Evolutionary conservation across 2,797 vertebrate species (phyloP).

Genomic region (Coreius guichenoti): DNA sequence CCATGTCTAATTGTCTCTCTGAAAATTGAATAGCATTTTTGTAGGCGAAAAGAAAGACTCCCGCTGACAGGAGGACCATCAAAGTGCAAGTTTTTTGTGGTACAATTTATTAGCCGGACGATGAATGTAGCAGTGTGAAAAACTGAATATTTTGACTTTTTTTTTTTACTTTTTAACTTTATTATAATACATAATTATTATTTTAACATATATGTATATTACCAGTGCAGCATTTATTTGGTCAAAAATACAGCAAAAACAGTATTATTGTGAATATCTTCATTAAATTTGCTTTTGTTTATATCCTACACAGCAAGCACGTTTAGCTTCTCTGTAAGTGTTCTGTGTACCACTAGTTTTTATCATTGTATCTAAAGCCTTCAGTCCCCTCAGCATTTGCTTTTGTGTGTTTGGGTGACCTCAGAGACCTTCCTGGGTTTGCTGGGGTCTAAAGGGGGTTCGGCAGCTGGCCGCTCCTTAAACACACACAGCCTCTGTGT

Average conservation of each 20-base stretch:
- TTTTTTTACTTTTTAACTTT: background rate
- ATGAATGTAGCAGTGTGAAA: constrained; percentile 37
- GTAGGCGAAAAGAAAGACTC: constrained; percentile 68
- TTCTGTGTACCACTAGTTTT: constrained; percentile 6
- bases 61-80: constrained; percentile 71
- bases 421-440: constrained; percentile 42
- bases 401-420: constrained; percentile 53
- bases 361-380: constrained; percentile 24
- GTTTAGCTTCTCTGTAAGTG: background rate
- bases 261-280: background rate
- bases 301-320: background rate
- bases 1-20: constrained; percentile 79
- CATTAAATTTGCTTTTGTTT: background rate
- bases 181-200: background rate
- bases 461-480: constrained; percentile 52
- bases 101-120: constrained; percentile 55
- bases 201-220: background rate
- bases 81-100: constrained; percentile 69
- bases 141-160: background rate
- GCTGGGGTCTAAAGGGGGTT: constrained; percentile 48
- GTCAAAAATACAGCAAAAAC: background rate
- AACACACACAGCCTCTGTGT: constrained; percentile 57
- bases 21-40: constrained; percentile 77
- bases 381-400: constrained; percentile 17
- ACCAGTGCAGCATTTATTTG: background rate